phyloP scores from a whole-genome alignment of 2,113 vertebrate genomes.

The Trematomus loennbergii region DNA sequence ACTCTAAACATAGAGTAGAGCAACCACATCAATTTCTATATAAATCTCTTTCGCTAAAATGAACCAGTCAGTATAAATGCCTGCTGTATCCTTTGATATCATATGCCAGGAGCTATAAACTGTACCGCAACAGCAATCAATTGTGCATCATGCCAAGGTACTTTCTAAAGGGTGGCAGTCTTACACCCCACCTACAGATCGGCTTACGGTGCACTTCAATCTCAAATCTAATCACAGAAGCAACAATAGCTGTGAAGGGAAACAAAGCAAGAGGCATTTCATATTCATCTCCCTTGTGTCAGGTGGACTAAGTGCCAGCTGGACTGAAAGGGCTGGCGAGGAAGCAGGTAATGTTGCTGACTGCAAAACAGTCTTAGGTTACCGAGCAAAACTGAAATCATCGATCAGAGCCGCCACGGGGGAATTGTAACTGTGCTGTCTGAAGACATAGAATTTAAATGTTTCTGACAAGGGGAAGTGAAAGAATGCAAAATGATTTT shows the following conservation, averaged over 20 bases:
- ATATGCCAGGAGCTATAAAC: slow-evolving; percentile 39
- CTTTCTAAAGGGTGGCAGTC: slow-evolving; percentile 53
- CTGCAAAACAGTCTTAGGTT: slow-evolving; percentile 74
- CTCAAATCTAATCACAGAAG: slow-evolving; percentile 75
- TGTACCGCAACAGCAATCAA: slow-evolving; percentile 41
- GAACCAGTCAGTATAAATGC: slow-evolving; percentile 20
- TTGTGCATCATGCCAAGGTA: slow-evolving; percentile 49
- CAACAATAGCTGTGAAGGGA: slow-evolving; percentile 69
- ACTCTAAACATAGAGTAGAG: background rate
- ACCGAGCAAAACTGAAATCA: slow-evolving; percentile 70
- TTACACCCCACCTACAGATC: slow-evolving; percentile 67
- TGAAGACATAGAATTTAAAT: slow-evolving; percentile 60
- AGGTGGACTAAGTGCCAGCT: slow-evolving; percentile 73
- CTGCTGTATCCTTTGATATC: slow-evolving; percentile 22
- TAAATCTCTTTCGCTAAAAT: slow-evolving; percentile 39
- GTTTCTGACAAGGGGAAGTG: slow-evolving; percentile 66
- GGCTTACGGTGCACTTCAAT: slow-evolving; percentile 71
- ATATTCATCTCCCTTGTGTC: slow-evolving; percentile 79
- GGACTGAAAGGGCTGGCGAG: slow-evolving; percentile 63
- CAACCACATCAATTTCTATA: slow-evolving; percentile 2
- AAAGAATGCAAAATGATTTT: slow-evolving; percentile 51
- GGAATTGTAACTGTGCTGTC: slow-evolving; percentile 58
- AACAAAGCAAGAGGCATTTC: slow-evolving; percentile 78
- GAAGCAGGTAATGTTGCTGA: slow-evolving; percentile 76
- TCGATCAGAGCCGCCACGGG: slow-evolving; percentile 52